phyloP scores from a whole-genome alignment of 1,140 invertebrate genomes.

The Megalonaias nervosa region DNA sequence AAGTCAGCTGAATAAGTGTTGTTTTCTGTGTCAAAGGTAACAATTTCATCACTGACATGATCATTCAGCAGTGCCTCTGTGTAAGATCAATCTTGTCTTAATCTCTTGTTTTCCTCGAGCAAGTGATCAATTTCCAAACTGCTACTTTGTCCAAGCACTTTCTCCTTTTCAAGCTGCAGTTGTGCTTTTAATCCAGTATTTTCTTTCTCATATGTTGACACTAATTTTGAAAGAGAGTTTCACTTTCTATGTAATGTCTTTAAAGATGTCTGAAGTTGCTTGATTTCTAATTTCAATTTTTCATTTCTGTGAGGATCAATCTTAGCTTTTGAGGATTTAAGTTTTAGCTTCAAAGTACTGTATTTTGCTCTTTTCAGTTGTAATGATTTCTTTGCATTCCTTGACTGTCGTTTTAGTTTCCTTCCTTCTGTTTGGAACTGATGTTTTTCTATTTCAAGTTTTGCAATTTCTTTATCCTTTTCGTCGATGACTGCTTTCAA shows the following conservation, averaged over 20 bases:
- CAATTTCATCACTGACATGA: background rate
- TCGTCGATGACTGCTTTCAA: too few relatives aligned
- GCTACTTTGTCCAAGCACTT: background rate
- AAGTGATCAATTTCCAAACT: background rate
- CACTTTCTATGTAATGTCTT: slow-evolving; percentile 11
- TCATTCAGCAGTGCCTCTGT: slow-evolving; percentile 11
- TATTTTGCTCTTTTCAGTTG: slow-evolving; percentile 24
- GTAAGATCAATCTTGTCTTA: slow-evolving; percentile 15
- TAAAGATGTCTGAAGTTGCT: slow-evolving; percentile 15
- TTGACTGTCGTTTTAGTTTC: slow-evolving; percentile 10
- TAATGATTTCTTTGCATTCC: slow-evolving; percentile 5
- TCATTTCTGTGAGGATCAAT: slow-evolving; percentile 1
- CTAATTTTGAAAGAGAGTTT: background rate
- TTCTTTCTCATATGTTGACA: slow-evolving; percentile 7
- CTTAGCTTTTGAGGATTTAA: background rate
- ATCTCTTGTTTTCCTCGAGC: background rate
- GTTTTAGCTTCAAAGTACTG: slow-evolving; percentile 9
- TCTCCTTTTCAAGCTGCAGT: background rate
- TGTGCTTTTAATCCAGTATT: slow-evolving; percentile 8
- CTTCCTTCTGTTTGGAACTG: slow-evolving; percentile 19
- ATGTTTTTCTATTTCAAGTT: too few relatives aligned
- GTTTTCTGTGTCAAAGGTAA: slow-evolving; percentile 13
- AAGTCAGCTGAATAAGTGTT: slow-evolving; percentile 7
- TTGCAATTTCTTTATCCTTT: too few relatives aligned
- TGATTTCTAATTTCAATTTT: slow-evolving; percentile 15